Conservation (phyloP, 2,797 vertebrate species). For the Crocidura indochinensis region DNA sequence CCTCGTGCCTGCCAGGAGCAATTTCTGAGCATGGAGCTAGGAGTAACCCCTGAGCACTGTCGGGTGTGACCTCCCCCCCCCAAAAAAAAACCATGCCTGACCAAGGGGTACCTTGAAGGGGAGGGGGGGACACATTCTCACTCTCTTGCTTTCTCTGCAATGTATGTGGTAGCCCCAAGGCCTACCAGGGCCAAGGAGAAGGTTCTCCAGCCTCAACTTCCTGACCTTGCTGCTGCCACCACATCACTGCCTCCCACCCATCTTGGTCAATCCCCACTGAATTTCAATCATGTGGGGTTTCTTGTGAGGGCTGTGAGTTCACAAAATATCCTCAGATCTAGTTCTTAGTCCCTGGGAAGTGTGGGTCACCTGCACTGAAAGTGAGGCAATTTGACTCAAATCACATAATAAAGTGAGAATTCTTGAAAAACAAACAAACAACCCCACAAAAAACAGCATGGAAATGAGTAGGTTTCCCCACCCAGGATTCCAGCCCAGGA, state of each 20-base stretch:
- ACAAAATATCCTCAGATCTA: neutral
- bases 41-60: too few species aligned
- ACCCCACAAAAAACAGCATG: too few species aligned
- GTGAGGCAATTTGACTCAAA: constrained; percentile 73
- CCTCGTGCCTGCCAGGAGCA: too few species aligned
- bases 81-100: too few species aligned
- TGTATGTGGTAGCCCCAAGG: constrained; percentile 50
- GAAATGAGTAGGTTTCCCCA: too few species aligned
- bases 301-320: constrained; percentile 10
- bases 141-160: neutral
- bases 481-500: too few species aligned
- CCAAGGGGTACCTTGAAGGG: constrained; percentile 43
- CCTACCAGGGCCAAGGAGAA: constrained; percentile 35
- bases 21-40: too few species aligned
- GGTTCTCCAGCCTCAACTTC: constrained; percentile 18
- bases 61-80: too few species aligned
- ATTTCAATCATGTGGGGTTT: constrained; percentile 21
- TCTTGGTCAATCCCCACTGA: neutral
- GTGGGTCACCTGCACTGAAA: constrained; percentile 72
- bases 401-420: constrained; percentile 80
- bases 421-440: constrained; percentile 46
- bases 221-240: constrained; percentile 28
- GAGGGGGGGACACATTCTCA: neutral
- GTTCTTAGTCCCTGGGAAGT: constrained; percentile 54
- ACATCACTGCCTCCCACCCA: constrained; percentile 54